Conservation (phyloP, 2,113 vertebrate genomes). For the Rhabdomys dilectus region DNA sequence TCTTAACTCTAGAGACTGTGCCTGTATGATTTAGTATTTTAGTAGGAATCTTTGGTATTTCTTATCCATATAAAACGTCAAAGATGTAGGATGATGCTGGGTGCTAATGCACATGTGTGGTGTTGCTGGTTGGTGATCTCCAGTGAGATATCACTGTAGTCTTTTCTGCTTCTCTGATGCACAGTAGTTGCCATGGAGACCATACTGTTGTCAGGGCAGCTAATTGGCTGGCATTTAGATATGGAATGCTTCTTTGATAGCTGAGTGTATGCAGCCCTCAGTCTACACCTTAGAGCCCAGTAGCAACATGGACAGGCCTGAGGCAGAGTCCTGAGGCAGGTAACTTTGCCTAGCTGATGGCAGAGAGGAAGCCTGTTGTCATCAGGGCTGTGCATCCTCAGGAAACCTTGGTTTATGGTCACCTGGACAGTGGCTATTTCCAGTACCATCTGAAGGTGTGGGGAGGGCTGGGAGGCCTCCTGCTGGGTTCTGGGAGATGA, state of each 20-base stretch:
- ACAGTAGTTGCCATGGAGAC: conserved; percentile 43
- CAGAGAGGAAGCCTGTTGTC: conserved; percentile 9
- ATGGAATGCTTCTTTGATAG: not conserved
- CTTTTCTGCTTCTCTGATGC: not conserved
- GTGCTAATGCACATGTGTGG: fast-evolving
- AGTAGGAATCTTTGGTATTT: not conserved
- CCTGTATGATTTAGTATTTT: not conserved
- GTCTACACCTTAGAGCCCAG: not conserved
- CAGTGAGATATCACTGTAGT: fast-evolving
- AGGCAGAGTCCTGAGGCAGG: not conserved
- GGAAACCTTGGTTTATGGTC: conserved; percentile 18
- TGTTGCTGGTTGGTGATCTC: not conserved
- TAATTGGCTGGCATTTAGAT: not conserved
- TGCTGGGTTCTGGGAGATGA: not conserved
- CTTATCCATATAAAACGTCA: not conserved
- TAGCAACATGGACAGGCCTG: not conserved
- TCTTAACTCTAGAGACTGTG: not conserved
- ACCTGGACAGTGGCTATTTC: not conserved
- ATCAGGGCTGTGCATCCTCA: conserved; percentile 38
- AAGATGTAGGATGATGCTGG: not conserved
- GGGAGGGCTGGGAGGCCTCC: not conserved
- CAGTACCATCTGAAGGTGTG: conserved; percentile 45
- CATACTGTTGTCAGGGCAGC: not conserved
- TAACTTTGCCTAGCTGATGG: conserved; percentile 44
- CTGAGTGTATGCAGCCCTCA: not conserved